These are phyloP conservation scores for Grammomys surdaster DNA, from an alignment of 2,113 vertebrate species.

Conservation along the genomic window DNA sequence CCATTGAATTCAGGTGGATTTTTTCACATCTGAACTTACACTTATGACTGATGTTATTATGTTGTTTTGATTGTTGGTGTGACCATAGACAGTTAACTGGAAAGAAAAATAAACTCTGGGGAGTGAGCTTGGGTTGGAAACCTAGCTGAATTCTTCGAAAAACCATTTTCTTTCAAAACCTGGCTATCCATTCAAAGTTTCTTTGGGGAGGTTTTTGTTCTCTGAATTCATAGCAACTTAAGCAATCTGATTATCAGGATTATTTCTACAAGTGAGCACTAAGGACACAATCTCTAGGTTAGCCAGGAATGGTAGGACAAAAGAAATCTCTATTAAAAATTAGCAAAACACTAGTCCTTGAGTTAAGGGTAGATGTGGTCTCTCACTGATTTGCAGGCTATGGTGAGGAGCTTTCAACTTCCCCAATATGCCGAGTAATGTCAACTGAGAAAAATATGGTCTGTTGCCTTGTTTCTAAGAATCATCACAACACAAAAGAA, in stretches of 20 bases:
- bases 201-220: background rate
- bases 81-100: background rate
- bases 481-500: background rate
- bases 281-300: background rate
- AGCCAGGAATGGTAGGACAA: background rate
- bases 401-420: background rate
- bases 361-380: background rate
- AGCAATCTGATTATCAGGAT: background rate
- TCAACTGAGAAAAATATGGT: background rate
- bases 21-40: background rate
- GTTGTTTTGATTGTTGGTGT: background rate
- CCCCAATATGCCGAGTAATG: background rate
- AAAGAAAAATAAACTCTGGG: background rate
- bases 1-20: background rate
- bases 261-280: background rate
- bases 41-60: background rate
- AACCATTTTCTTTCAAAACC: constrained; percentile 31
- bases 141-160: constrained; percentile 27
- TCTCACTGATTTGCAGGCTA: background rate
- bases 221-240: constrained; percentile 3
- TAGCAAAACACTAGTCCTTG: background rate
- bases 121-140: background rate
- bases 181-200: background rate
- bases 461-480: background rate
- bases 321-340: background rate